Evolutionary conservation across 2,797 vertebrate species (phyloP).

Genomic region (Eospalax fontanierii): DNA sequence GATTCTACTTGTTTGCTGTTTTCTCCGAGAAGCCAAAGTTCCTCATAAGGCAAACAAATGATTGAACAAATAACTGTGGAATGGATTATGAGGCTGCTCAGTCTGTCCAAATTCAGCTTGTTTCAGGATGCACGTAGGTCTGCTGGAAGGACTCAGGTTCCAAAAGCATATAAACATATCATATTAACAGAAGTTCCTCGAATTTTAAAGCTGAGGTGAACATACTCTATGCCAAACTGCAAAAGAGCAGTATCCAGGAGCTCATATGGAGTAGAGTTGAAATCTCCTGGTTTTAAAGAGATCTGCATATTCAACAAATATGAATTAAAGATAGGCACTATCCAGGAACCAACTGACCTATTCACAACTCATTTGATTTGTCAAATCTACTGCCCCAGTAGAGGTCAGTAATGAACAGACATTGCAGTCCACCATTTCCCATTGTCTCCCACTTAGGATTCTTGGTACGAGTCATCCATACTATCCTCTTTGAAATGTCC

Average conservation of each 20-base stretch:
- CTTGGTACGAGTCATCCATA: not conserved
- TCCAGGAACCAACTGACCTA: not conserved
- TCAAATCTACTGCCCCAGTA: not conserved
- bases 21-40: not conserved
- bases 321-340: conserved; percentile 29
- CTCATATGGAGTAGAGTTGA: conserved; percentile 33
- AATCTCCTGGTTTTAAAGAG: conserved; percentile 24
- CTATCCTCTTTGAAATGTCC: not conserved
- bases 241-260: conserved; percentile 16
- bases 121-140: conserved; percentile 31
- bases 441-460: not conserved
- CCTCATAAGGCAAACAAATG: not conserved
- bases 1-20: not conserved
- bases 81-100: not conserved
- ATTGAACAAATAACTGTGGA: not conserved
- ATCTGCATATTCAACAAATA: not conserved
- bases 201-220: conserved; percentile 48
- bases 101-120: not conserved
- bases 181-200: conserved; percentile 57
- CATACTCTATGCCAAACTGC: conserved; percentile 33
- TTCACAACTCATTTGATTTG: conserved; percentile 25
- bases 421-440: not conserved
- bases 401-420: conserved; percentile 52
- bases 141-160: conserved; percentile 36
- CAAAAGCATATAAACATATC: conserved; percentile 65